Evolutionary conservation across 92 coral and sea anemone genomes (phyloP).

Genomic region (Nematostella vectensis): DNA sequence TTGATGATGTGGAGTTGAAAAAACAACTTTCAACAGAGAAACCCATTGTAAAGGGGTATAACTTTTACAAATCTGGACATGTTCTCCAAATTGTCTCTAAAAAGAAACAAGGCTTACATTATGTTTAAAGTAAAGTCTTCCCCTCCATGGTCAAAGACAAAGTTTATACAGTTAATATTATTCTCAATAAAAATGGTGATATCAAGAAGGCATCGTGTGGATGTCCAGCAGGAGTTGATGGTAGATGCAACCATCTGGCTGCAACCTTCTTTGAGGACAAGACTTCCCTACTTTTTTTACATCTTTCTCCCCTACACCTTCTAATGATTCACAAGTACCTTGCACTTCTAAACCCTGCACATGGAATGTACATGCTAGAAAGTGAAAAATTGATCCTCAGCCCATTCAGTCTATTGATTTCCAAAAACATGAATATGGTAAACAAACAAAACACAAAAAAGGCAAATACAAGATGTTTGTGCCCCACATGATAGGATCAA

Average conservation of each 20-base stretch:
- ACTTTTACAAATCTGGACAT: conserved; percentile 42
- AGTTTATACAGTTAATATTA: conserved; percentile 13
- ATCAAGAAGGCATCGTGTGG: conserved; percentile 31
- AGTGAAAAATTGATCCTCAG: conserved; percentile 32
- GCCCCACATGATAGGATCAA: conserved; percentile 35
- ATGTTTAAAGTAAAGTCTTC: conserved; percentile 15
- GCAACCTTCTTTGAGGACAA: conserved; percentile 32
- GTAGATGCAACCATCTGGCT: conserved; percentile 41
- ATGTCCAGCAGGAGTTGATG: conserved; percentile 54
- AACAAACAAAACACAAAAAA: conserved; percentile 11
- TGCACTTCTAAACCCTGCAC: conserved; percentile 30
- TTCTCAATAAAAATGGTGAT: conserved; percentile 30
- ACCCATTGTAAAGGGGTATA: conserved; percentile 46
- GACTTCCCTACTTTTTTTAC: no score
- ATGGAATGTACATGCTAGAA: conserved; percentile 30
- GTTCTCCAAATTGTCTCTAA: conserved; percentile 27
- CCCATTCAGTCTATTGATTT: conserved; percentile 33
- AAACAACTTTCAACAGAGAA: conserved; percentile 39
- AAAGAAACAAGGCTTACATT: conserved; percentile 13
- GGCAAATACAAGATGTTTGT: conserved; percentile 21
- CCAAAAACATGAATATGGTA: conserved; percentile 36
- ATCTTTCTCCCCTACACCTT: no score
- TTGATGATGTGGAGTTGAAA: conserved; percentile 35
- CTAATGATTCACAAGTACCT: conserved; percentile 6
- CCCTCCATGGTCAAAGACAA: conserved; percentile 20